Conservation (phyloP, 2,113 vertebrate species). For the Chionis minor region DNA sequence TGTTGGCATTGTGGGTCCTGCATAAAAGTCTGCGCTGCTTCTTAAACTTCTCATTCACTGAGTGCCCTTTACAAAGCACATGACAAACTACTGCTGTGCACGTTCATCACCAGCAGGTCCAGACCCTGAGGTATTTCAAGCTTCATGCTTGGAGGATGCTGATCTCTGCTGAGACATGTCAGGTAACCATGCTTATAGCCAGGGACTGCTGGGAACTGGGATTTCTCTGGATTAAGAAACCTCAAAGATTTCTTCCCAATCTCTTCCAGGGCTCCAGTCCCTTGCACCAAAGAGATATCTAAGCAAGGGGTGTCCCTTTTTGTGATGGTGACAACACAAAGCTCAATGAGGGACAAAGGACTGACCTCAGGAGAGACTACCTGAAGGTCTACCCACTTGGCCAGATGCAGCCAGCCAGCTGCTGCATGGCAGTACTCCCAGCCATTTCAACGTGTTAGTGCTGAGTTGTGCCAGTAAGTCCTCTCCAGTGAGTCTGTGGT, state of each 20-base stretch:
- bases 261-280: neutral
- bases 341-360: neutral
- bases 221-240: neutral
- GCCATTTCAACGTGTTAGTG: neutral
- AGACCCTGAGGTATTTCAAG: neutral
- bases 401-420: neutral
- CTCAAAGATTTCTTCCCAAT: neutral
- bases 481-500: accelerated
- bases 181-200: neutral
- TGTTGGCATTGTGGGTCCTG: neutral
- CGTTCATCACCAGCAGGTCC: neutral
- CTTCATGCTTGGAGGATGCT: neutral
- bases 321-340: neutral
- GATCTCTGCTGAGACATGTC: neutral
- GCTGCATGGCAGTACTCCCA: neutral
- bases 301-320: neutral
- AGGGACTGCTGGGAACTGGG: neutral
- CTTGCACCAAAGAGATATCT: neutral
- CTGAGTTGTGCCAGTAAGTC: neutral
- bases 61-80: neutral
- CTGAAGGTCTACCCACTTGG: neutral
- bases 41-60: neutral
- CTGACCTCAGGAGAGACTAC: neutral
- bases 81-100: neutral
- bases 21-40: neutral